Evolutionary conservation across 2,797 vertebrate genomes (phyloP), one percentile per base, ranked within the genome.

Genomic region (Darevskia mixta): DNA sequence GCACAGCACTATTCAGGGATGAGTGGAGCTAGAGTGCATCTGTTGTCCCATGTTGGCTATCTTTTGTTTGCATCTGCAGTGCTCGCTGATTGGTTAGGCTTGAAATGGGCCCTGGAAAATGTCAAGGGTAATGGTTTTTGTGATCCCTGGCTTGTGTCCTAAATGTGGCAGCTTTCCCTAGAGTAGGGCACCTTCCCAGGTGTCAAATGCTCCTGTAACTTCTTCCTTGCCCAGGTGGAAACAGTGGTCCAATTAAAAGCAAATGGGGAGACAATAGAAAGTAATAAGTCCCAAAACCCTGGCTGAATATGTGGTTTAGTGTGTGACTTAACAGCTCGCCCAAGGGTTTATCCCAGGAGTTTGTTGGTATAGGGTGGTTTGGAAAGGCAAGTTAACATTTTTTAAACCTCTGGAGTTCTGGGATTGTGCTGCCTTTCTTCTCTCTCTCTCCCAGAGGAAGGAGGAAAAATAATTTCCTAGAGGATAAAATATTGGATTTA

Each of bases 171-270:
- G 69, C 69, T 13, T 78, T 38, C n/a, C 77, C 58, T 88, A 64
- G 89, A 86, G 41, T 2, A 86, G 43, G 85, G 38, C 8, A 23
- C 81, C 79, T 66, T 87, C 8, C 77, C 86, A 82, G 23, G 71
- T 76, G 78, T 75, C 85, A 85, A 82, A 67, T 43, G 66, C 80
- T 79, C 32, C 58, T 55, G 25, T 25, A 17, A 66, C 18, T 9
- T 29, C 82, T 61, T 80, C 77, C 55, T 81, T 85, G 38, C n/a
- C 25, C 23, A 9, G 80, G 75, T 76, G 75, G 55, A 67, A 66
- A 88, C 32, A 61, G 20, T n/a, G 67, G 25, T 25, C 35, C 9
- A 15, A 4, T 43, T 45, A 72, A 71, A 81, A 66, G 76, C 18
- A 41, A 32, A 45, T 43, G 23, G 49, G 25, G 20, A 55, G n/a